These are phyloP conservation scores for Cichladusa arquata DNA, from an alignment of 2,113 vertebrate species.

Conservation along the genomic window DNA sequence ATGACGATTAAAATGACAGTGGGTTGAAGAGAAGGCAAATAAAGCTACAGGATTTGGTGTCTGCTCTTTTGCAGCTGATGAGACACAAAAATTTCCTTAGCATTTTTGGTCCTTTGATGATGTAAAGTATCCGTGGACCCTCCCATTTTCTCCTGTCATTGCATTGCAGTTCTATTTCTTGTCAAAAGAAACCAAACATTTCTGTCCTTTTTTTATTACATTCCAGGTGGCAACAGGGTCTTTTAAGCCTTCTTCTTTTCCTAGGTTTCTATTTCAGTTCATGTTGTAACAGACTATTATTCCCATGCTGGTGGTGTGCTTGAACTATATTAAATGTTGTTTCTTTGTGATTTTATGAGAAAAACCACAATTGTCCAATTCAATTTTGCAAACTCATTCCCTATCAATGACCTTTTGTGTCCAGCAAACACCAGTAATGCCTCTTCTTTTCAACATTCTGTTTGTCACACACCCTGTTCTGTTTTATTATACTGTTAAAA, in stretches of 20 bases:
- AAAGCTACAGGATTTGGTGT: conserved; percentile 29
- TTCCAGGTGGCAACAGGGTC: not conserved
- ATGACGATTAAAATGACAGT: conserved; percentile 54
- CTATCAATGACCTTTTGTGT: conserved; percentile 3
- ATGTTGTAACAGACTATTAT: not conserved
- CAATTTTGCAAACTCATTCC: not conserved
- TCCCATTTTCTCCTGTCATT: not conserved
- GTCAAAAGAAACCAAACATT: not conserved
- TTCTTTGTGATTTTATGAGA: conserved; percentile 31
- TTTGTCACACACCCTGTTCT: not conserved
- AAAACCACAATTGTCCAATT: conserved; percentile 1
- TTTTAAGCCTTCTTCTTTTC: conserved; percentile 16
- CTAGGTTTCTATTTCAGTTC: conserved; percentile 22
- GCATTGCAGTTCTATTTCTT: conserved; percentile 7
- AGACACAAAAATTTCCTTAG: not conserved
- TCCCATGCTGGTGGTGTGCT: not conserved
- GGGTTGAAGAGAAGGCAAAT: conserved; percentile 42
- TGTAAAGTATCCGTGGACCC: not conserved
- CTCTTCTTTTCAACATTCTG: not conserved
- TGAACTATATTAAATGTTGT: not conserved
- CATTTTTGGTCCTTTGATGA: not conserved
- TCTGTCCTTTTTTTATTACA: not conserved
- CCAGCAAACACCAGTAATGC: not conserved
- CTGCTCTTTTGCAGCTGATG: conserved; percentile 13
- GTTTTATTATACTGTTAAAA: not conserved